Base-by-base conservation (phyloP, 1,140 invertebrate genomes). In the Mizuhopecten yessoensis region DNA sequence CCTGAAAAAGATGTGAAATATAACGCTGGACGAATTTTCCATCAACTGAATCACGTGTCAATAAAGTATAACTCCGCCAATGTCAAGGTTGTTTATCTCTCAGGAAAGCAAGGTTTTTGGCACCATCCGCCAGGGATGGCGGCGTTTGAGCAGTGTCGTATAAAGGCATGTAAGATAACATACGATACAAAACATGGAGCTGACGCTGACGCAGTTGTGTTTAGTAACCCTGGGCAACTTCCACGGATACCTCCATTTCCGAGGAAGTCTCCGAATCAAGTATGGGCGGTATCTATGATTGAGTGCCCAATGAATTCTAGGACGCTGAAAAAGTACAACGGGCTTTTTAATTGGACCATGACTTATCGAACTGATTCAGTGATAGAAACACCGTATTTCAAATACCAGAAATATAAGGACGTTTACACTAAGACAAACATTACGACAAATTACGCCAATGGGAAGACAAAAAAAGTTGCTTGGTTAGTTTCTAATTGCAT, bases 371-470 rank as follows among this genome's bases (percentile, higher is more conserved):
- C 98, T 5, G 99, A 99, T 95, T 99, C 98, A 34, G 99, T 99
- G 94, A 98, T 99, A 91, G 98, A 99, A 0, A 98, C 99, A 0
- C 99, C 99, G 0, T 99, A 99, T 95, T 99, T 97, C 98, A 89
- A 99, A 92, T 94, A 95, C 95, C 0, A 95, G 97, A 34, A 96
- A 97, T 94, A 87, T 33, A 42, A 93, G 90, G 93, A 88, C 34
- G 87, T 17, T 87, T 87, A 75, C 87, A 20, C 17, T 39, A 17
- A 87, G 75, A 1, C 29, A 36, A 15, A 87, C 15, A n/a, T 17
- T 2, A 20, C 33, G 10, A 94, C 91, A 75, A 95, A 96, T 89
- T 95, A 93, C 86, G 94, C 96, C 15, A 86, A 34, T 13, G 95
- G 95, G 7, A 97, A 97, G 92, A 96, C 94, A 1, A 97, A 97